phyloP scores from a whole-genome alignment of 2,888 invertebrate species.

The Cantharis rustica region DNA sequence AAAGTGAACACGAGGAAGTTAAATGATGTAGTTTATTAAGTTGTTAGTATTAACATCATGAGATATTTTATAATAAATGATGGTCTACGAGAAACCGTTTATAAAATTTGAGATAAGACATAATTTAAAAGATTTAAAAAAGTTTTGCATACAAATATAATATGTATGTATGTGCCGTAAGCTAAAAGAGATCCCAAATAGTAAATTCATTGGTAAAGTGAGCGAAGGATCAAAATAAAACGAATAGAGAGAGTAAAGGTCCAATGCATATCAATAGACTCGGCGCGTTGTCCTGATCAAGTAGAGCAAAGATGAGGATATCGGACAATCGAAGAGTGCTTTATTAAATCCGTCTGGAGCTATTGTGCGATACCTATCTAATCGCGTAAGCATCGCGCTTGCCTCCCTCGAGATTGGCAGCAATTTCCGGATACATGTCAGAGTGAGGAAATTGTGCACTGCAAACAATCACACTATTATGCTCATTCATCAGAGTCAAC shows the following conservation, averaged over 20 bases:
- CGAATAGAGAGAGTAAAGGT: constrained; percentile 37
- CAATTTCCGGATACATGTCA: constrained; percentile 59
- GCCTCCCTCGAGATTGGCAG: constrained; percentile 56
- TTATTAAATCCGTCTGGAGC: constrained; percentile 55
- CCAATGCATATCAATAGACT: constrained; percentile 54
- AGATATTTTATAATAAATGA: not conserved
- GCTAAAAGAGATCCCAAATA: not conserved
- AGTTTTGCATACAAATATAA: not conserved
- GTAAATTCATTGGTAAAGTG: constrained; percentile 15
- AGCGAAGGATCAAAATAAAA: constrained; percentile 21
- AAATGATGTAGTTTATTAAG: not conserved
- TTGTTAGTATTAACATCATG: not conserved
- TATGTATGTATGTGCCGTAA: not conserved
- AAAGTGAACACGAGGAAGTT: not conserved
- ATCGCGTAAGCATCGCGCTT: constrained; percentile 45
- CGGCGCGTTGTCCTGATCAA: constrained; percentile 39
- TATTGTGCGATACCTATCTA: constrained; percentile 56
- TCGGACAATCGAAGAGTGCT: constrained; percentile 55
- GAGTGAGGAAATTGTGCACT: constrained; percentile 55
- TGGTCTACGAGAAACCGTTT: not conserved
- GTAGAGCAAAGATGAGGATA: constrained; percentile 50
- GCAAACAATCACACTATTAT: constrained; percentile 53
- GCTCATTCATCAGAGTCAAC: constrained; percentile 47
- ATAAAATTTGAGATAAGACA: not conserved
- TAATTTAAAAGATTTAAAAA: not conserved